Conservation (phyloP, 2,113 vertebrate species). For the Protobothrops mucrosquamatus region DNA sequence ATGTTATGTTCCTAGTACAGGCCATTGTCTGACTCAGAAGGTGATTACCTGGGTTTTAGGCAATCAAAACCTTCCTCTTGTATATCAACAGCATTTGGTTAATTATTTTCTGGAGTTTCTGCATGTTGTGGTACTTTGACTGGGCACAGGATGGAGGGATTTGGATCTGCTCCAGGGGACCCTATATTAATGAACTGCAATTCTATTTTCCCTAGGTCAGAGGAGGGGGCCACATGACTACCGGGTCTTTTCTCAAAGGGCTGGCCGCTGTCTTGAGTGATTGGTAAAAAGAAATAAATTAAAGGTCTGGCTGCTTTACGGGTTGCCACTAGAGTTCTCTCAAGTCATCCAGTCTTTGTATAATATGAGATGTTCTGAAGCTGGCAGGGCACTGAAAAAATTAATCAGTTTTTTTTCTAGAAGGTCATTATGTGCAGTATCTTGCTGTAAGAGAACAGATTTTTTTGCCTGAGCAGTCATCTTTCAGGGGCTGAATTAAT, state of each 20-base stretch:
- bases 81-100: neutral
- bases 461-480: neutral
- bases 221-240: neutral
- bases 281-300: neutral
- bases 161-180: neutral
- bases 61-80: neutral
- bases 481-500: neutral
- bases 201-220: neutral
- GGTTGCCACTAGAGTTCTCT: neutral
- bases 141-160: neutral
- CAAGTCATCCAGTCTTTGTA: neutral
- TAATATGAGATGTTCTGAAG: neutral
- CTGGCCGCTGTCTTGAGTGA: neutral
- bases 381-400: neutral
- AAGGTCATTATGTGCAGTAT: neutral
- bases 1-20: neutral
- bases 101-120: neutral
- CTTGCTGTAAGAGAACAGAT: neutral
- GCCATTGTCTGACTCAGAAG: neutral
- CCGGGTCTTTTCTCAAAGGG: neutral
- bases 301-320: neutral
- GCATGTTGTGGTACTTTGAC: neutral
- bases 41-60: neutral
- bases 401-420: neutral
- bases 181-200: neutral